Conservation (phyloP, 2,797 vertebrate genomes). For the Muscicapa striata region DNA sequence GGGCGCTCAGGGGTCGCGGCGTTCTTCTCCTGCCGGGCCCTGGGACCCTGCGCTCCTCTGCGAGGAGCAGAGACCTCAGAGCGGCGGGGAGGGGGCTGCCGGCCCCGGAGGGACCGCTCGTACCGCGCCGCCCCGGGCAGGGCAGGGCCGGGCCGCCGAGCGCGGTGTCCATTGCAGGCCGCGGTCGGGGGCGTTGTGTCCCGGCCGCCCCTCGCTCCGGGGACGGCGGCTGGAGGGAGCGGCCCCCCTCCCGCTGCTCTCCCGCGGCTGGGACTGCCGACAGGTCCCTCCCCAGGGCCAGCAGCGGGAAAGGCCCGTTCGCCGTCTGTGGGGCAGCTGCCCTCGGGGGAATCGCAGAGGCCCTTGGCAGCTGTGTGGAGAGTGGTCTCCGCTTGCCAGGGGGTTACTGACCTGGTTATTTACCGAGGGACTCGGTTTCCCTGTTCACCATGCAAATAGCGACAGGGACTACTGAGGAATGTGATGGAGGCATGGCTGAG, state of each 20-base stretch:
- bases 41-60: neutral
- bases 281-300: neutral
- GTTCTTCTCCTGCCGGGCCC: neutral
- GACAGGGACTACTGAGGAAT: neutral
- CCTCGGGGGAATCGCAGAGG: neutral
- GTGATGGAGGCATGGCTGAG: neutral
- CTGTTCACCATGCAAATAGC: neutral
- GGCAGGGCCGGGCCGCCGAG: neutral
- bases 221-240: neutral
- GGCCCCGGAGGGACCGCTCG: neutral
- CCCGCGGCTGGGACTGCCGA: neutral
- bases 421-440: neutral
- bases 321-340: neutral
- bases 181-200: neutral
- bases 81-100: neutral
- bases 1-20: neutral
- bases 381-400: neutral
- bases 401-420: neutral
- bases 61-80: neutral
- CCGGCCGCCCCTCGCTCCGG: neutral
- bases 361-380: neutral
- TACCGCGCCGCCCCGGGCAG: neutral
- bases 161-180: neutral
- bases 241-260: too few species aligned
- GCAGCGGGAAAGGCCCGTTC: neutral